These are phyloP conservation scores for Halisarca cf. caerulea DNA, from an alignment of 37 sponge, comb jelly and placozoan genomes.

Conservation along the genomic window DNA sequence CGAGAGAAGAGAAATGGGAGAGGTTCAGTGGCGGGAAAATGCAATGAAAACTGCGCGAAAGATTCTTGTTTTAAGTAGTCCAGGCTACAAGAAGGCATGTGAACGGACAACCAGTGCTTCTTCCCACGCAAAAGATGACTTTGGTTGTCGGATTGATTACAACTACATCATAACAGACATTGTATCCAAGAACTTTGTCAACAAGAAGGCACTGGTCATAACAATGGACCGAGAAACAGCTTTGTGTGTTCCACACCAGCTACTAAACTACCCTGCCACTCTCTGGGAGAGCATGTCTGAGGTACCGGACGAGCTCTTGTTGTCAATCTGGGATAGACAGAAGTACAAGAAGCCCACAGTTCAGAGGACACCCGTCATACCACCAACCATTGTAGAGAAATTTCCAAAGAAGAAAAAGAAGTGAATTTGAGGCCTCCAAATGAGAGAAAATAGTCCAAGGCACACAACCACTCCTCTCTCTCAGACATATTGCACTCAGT, in stretches of 20 bases:
- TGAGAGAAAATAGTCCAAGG: too few species aligned
- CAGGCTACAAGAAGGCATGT: slow-evolving; percentile 12
- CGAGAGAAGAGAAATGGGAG: background rate
- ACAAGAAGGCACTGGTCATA: slow-evolving; percentile 10
- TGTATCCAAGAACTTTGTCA: slow-evolving; percentile 2
- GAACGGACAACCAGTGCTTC: background rate
- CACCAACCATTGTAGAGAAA: too few species aligned
- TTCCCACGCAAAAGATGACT: too few species aligned
- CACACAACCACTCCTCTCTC: too few species aligned
- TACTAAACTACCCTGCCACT: slow-evolving; percentile 12
- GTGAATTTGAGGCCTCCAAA: too few species aligned
- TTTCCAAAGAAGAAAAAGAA: slow-evolving; percentile 10
- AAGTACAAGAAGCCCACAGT: slow-evolving; percentile 24
- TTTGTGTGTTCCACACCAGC: background rate
- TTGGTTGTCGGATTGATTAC: background rate
- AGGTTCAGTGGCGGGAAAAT: slow-evolving; percentile 25
- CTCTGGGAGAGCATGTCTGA: background rate
- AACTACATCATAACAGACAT: slow-evolving; percentile 22
- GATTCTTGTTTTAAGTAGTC: slow-evolving; percentile 6
- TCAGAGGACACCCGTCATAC: background rate
- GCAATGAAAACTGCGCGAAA: background rate
- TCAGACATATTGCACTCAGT: too few species aligned
- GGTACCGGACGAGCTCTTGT: background rate
- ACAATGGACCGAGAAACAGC: background rate
- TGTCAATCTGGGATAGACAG: background rate